Percentiles rank a stretch among this genome's conserved stretches.
phyloP scores from a whole-genome alignment of 2,113 vertebrate species.

The Cochlearius cochlearius region DNA sequence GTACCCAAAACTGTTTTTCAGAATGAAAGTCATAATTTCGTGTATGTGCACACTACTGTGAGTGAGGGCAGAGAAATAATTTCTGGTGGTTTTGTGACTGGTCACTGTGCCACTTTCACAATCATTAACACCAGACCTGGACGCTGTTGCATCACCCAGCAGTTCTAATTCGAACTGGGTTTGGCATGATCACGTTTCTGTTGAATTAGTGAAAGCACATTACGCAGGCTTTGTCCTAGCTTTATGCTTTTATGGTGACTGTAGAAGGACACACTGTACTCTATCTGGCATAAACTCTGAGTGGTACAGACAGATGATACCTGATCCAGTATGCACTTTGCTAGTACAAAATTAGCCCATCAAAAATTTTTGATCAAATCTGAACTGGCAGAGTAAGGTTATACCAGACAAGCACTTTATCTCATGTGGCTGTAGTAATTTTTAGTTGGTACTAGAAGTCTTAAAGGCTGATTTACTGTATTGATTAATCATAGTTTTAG shows the following conservation, averaged over 20 bases:
- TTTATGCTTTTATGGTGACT: background rate
- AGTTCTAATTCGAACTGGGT: background rate
- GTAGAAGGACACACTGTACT: background rate
- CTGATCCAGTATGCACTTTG: background rate
- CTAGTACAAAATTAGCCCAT: background rate
- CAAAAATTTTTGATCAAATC: background rate
- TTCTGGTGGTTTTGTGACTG: background rate
- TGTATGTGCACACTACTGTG: fast-evolving
- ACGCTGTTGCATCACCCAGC: background rate
- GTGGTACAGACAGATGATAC: background rate
- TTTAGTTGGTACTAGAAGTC: background rate
- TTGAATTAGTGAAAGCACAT: background rate
- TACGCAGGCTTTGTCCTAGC: background rate
- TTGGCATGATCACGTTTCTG: background rate
- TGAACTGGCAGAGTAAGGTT: background rate
- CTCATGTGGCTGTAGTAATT: background rate
- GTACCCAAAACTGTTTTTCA: background rate
- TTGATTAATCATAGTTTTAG: background rate
- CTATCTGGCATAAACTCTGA: background rate
- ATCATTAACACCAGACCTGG: background rate
- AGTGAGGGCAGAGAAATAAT: background rate
- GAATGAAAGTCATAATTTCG: background rate
- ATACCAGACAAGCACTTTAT: background rate
- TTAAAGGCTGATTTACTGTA: background rate
- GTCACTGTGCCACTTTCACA: background rate